These are phyloP conservation scores for Phodopus roborovskii DNA, from an alignment of 2,113 vertebrate genomes.

Conservation along the genomic window DNA sequence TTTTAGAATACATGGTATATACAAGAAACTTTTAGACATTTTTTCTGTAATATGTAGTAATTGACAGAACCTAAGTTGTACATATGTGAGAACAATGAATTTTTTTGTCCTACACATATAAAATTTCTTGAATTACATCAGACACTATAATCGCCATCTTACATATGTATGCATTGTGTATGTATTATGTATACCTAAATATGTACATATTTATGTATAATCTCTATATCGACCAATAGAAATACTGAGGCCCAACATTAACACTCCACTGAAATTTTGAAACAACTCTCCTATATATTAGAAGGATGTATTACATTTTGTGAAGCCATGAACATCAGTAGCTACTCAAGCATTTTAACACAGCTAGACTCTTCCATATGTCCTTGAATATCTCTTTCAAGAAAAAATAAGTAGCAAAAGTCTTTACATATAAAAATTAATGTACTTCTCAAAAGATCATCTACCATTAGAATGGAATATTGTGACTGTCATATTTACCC, in stretches of 20 bases:
- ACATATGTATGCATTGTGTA: too few species aligned
- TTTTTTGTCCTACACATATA: not conserved
- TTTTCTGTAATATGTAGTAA: not conserved
- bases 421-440: not conserved
- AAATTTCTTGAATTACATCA: not conserved
- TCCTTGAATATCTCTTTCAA: not conserved
- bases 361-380: not conserved
- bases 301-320: not conserved
- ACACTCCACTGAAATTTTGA: not conserved
- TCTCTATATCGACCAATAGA: not conserved
- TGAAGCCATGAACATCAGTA: not conserved
- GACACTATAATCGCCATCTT: not conserved
- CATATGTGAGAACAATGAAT: not conserved
- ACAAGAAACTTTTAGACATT: not conserved
- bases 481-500: not conserved
- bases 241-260: conserved; percentile 1
- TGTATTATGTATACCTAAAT: too few species aligned
- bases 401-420: not conserved
- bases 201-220: not conserved
- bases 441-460: conserved; percentile 13
- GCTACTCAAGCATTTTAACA: conserved; percentile 11
- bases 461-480: conserved; percentile 15
- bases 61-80: not conserved
- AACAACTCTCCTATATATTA: not conserved
- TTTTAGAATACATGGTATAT: not conserved